Conservation (phyloP, 2,888 invertebrate species). For the Cephus rjabovi region DNA sequence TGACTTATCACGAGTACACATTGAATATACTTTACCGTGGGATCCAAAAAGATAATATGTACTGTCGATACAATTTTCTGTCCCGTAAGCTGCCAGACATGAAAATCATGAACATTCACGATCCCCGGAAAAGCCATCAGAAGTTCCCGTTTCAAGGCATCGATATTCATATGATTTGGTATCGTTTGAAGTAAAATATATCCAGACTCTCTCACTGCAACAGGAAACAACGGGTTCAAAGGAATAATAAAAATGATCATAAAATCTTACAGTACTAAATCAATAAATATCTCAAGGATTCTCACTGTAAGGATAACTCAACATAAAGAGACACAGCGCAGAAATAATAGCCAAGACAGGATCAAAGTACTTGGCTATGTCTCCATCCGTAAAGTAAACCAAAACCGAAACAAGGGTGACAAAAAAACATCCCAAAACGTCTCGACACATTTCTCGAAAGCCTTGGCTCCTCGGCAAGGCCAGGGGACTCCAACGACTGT, state of each 20-base stretch:
- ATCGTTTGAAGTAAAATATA: constrained; percentile 92
- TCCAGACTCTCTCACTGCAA: constrained; percentile 88
- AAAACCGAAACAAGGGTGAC: constrained; percentile 77
- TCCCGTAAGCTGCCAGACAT: constrained; percentile 88
- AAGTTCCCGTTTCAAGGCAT: constrained; percentile 75
- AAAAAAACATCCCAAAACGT: constrained; percentile 77
- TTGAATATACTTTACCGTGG: constrained; percentile 65
- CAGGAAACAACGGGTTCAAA: neutral
- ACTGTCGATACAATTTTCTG: constrained; percentile 86
- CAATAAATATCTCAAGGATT: constrained; percentile 36
- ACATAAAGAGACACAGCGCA: constrained; percentile 75
- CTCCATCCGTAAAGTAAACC: constrained; percentile 71
- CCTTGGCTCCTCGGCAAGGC: constrained; percentile 70
- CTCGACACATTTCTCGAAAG: constrained; percentile 73
- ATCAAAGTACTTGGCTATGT: constrained; percentile 79
- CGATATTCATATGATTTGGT: constrained; percentile 87
- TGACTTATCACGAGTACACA: neutral
- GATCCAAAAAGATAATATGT: constrained; percentile 81
- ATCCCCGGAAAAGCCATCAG: constrained; percentile 77
- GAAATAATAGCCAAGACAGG: constrained; percentile 83
- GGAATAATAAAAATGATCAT: neutral
- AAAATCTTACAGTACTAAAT: neutral
- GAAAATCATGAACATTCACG: constrained; percentile 85
- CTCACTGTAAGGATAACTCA: constrained; percentile 87
- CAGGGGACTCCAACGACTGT: constrained; percentile 48